These are phyloP conservation scores for Zosterops borbonicus DNA, from an alignment of 2,113 vertebrate species.

Conservation along the genomic window DNA sequence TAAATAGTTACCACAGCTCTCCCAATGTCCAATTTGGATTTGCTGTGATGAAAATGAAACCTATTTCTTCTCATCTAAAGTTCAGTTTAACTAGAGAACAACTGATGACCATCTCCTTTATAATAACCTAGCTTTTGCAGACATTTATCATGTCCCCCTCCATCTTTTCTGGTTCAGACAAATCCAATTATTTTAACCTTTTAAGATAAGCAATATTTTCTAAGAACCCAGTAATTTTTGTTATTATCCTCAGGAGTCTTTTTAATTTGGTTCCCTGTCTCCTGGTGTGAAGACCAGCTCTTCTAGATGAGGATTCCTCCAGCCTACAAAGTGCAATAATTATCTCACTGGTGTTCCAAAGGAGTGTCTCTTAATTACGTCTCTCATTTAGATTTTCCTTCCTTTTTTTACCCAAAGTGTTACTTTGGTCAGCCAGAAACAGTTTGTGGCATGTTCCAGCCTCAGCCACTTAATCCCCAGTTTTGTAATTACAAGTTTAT, in stretches of 20 bases:
- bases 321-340: background rate
- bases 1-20: background rate
- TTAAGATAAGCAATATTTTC: background rate
- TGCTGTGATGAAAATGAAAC: background rate
- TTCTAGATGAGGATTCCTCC: background rate
- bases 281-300: background rate
- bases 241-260: background rate
- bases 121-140: background rate
- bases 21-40: background rate
- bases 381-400: background rate
- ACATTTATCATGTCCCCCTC: background rate
- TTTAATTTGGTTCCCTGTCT: background rate
- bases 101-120: background rate
- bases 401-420: background rate
- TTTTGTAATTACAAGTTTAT: background rate
- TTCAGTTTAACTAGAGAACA: background rate
- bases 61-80: background rate
- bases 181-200: constrained; percentile 11
- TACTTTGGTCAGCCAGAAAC: background rate
- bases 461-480: background rate
- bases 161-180: background rate
- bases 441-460: background rate
- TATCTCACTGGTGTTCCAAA: background rate
- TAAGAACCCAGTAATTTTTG: background rate
- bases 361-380: background rate